phyloP scores from a whole-genome alignment of 2,888 invertebrate genomes.

The Drosophila anceps region DNA sequence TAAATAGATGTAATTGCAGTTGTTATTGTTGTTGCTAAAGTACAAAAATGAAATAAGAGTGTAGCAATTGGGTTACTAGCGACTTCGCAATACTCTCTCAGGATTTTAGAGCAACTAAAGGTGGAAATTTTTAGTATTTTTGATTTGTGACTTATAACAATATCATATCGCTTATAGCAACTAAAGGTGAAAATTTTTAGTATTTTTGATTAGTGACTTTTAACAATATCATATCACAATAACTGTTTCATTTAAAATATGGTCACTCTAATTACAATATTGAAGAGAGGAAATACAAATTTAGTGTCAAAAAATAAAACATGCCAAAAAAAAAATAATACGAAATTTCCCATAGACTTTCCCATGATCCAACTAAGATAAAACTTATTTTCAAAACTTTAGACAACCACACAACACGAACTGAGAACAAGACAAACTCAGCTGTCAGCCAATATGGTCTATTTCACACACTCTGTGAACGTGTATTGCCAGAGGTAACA shows the following conservation, averaged over 20 bases:
- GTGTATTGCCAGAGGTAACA: conserved; percentile 17
- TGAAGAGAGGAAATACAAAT: not conserved
- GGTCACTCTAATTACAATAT: not conserved
- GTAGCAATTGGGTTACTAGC: not conserved
- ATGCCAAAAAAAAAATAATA: not conserved
- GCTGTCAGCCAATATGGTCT: not conserved
- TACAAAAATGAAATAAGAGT: not conserved
- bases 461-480: conserved; percentile 3
- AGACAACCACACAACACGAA: not conserved
- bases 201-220: no score
- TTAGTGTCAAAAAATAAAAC: no score
- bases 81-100: not conserved
- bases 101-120: not conserved
- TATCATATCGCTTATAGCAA: not conserved
- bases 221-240: not conserved
- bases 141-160: no score
- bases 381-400: not conserved
- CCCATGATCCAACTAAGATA: not conserved
- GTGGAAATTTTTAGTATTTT: not conserved
- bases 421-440: not conserved
- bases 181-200: not conserved
- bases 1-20: conserved; percentile 57
- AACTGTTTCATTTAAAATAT: no score
- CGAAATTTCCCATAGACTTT: not conserved
- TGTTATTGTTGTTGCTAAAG: conserved; percentile 30